Conservation (phyloP, 2,888 invertebrate species). For the Cephus rjabovi region DNA sequence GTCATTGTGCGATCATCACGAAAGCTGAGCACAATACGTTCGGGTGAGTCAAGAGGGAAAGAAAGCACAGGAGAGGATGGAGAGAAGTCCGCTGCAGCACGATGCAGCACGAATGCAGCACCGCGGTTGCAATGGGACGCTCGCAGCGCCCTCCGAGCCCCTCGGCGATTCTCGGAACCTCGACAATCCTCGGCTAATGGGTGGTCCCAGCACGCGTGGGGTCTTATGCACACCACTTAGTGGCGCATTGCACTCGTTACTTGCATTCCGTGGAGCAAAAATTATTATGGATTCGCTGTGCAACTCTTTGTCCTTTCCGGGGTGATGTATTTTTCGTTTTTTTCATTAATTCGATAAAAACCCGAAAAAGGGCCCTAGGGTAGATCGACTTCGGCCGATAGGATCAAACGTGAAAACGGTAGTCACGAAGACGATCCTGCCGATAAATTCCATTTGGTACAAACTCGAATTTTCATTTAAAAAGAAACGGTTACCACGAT, state of each 20-base stretch:
- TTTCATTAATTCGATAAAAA: background rate
- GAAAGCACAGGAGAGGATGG: background rate
- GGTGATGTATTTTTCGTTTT: background rate
- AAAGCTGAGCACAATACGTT: conserved; percentile 12
- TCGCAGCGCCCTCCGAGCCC: conserved; percentile 29
- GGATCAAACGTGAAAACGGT: conserved; percentile 3
- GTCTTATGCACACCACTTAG: conserved; percentile 27
- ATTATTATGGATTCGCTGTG: conserved; percentile 3
- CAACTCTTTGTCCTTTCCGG: background rate
- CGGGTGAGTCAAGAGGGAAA: background rate
- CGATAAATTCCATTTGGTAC: conserved; percentile 13
- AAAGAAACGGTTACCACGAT: conserved; percentile 1
- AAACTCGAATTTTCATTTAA: conserved; percentile 26
- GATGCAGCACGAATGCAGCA: background rate
- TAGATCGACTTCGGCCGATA: conserved; percentile 20
- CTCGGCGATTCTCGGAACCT: conserved; percentile 45
- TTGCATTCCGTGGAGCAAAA: conserved; percentile 13
- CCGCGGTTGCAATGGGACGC: background rate
- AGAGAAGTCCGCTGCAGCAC: background rate
- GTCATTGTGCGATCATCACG: conserved; percentile 25
- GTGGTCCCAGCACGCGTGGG: conserved; percentile 45
- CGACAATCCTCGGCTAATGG: conserved; percentile 45
- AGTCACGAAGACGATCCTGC: background rate
- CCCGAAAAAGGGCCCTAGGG: background rate
- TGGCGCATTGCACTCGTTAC: conserved; percentile 14